Conservation (phyloP, 2,113 vertebrate species). For the Ascaphus truei region DNA sequence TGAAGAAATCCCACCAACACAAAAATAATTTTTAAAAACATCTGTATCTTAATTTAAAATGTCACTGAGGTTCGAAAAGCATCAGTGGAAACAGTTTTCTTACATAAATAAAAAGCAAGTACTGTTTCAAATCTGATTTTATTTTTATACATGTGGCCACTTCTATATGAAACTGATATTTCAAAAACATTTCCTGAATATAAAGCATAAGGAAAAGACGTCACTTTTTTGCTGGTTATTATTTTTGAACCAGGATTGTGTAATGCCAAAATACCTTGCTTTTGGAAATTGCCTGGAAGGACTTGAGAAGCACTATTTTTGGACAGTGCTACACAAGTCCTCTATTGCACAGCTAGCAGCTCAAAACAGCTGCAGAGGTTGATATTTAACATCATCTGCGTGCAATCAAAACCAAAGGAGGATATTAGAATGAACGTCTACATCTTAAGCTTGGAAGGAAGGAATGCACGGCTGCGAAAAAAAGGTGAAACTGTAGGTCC, state of each 20-base stretch:
- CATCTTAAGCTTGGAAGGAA: too few relatives aligned
- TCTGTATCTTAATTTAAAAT: slow-evolving; percentile 1
- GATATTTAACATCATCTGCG: slow-evolving; percentile 46
- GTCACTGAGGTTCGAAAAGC: background rate
- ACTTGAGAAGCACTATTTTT: background rate
- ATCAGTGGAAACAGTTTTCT: slow-evolving; percentile 2
- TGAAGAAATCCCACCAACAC: background rate
- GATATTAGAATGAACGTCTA: background rate
- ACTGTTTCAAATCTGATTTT: background rate
- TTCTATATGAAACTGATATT: background rate
- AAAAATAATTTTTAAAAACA: background rate
- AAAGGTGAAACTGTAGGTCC: too few relatives aligned
- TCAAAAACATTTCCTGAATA: background rate
- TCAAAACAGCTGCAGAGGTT: slow-evolving; percentile 42
- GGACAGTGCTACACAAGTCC: slow-evolving; percentile 16
- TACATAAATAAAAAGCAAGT: background rate
- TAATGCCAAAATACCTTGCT: background rate
- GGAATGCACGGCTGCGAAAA: too few relatives aligned
- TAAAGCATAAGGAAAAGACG: background rate
- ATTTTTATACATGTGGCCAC: background rate
- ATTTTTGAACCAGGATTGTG: background rate
- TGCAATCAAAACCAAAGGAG: slow-evolving; percentile 39
- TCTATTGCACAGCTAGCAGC: slow-evolving; percentile 35
- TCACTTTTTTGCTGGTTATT: background rate
- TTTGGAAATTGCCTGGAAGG: background rate